A percentile compares a stretch with the other conserved stretches of the same genome.
phyloP scores from a whole-genome alignment of 2,888 invertebrate species.

The Dilophus febrilis region DNA sequence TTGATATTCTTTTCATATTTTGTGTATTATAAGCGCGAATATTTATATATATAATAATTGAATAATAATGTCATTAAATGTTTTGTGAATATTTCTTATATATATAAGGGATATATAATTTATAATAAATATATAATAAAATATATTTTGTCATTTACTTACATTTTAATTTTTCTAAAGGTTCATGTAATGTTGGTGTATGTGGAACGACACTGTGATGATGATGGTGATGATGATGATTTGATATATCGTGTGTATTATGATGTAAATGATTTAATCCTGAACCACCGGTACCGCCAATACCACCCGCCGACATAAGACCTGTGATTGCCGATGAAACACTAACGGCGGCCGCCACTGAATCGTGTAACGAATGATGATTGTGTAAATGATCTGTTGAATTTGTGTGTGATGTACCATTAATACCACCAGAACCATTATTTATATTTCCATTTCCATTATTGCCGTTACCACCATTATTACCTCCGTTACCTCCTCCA shows the following conservation, averaged over 20 bases:
- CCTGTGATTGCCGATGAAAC: constrained; percentile 40
- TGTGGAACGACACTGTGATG: constrained; percentile 40
- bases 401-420: too few species aligned
- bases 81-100: neutral
- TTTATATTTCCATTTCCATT: constrained; percentile 14
- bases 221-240: constrained; percentile 34
- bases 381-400: constrained; percentile 26
- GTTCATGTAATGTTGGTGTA: constrained; percentile 39
- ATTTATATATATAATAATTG: too few species aligned
- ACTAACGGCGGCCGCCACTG: constrained; percentile 32
- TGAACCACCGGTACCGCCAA: constrained; percentile 15
- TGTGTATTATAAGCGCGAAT: too few species aligned
- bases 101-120: neutral
- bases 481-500: constrained; percentile 13
- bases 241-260: constrained; percentile 30
- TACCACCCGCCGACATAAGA: constrained; percentile 31
- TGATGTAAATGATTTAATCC: constrained; percentile 28
- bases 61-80: too few species aligned
- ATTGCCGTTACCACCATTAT: neutral
- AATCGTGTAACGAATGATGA: constrained; percentile 35
- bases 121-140: neutral
- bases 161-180: constrained; percentile 58
- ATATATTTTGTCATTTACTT: constrained; percentile 16
- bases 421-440: constrained; percentile 6
- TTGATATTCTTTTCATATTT: too few species aligned